Evolutionary conservation across 2,888 invertebrate genomes (phyloP), one percentile per base, ranked within the genome.

Genomic region (Hipparchia semele): DNA sequence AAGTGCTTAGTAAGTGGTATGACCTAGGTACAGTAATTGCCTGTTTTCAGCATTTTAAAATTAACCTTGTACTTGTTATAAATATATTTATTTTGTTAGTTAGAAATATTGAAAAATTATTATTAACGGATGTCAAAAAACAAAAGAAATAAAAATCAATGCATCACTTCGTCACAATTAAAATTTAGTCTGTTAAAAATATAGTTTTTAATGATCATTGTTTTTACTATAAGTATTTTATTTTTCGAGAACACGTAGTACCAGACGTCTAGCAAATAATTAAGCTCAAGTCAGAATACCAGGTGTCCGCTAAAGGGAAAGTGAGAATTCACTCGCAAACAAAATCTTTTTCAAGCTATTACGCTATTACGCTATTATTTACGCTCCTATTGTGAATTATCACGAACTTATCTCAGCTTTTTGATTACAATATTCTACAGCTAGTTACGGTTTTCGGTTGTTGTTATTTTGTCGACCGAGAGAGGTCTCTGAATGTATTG

Each of bases 281-380:
- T 83, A 86, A 82, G 83, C 82, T 80, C 82, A 80, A 79, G 80
- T 81, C 75, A 66, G 78, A 76, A 76, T 81, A 84, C 83, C 84
- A 81, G 83, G 78, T 81, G 83, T 80, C 80, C 78, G 83, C 83
- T 83, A 82, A 80, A 82, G 84, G 84, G 88, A 90, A 89, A 89
- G 90, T 89, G 86, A 87, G 84, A 86, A 85, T 86, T 83, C 82
- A 83, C 84, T 82, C 81, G 80, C 81, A 81, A 51, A 65, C 75
- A 73, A 69, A 74, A 59, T 54, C 53, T 73, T 76, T 75, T 76
- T 70, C 39, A 60, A 53, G n/a, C 69, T 73, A 75, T 65, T 71
- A 74, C 72, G n/a, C 69, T 73, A 75, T 65, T 71, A 74, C 72
- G 49, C 69, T 73, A 75, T 65, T 70, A 74, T 73, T 75, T 73